Evolutionary conservation across 2,113 vertebrate species (phyloP), one percentile per base, ranked within the genome.

Genomic region (Atherinomorus stipes): DNA sequence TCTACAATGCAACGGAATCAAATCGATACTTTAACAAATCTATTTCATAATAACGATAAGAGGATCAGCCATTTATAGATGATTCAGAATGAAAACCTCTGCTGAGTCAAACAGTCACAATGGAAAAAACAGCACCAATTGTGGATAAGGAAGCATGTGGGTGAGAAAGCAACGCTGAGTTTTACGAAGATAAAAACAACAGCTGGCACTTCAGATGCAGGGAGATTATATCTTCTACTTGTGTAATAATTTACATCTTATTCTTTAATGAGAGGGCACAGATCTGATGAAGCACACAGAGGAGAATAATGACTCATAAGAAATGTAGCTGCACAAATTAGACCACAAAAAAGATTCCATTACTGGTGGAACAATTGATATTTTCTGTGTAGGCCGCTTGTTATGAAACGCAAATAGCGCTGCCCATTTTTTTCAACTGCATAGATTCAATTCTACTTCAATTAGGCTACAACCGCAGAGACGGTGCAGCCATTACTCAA

Each of bases 281-380:
- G 74, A 31, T 13, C 21, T 70, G 64, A 81, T 71, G 51, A 76
- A 74, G 40, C 8, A 66, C 80, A 67, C 76, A 71, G 68, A 69
- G 21, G 45, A 84, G 72, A 72, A 45, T 71, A 59, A 83, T 71
- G 83, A 86, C 59, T 84, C 65, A 76, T 22, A 49, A 80, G 54
- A 82, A 71, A 69, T 58, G 63, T 57, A 75, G 74, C 76, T 59
- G 71, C 68, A 72, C 80, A 82, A 89, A 90, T 88, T 75, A 83
- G 34, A 56, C 38, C 21, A n/a, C 59, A 78, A 81, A 65, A 87
- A 85, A 85, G 84, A 90, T 88, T 81, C 76, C 83, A 91, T 91
- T 88, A 90, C 70, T 49, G 58, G 37, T 51, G 74, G 71, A 77
- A 78, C 74, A 76, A 89, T 66, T 77, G 52, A 75, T 75, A 64